Conservation (phyloP, 1,140 invertebrate species). For the Drosophila repletoides region DNA sequence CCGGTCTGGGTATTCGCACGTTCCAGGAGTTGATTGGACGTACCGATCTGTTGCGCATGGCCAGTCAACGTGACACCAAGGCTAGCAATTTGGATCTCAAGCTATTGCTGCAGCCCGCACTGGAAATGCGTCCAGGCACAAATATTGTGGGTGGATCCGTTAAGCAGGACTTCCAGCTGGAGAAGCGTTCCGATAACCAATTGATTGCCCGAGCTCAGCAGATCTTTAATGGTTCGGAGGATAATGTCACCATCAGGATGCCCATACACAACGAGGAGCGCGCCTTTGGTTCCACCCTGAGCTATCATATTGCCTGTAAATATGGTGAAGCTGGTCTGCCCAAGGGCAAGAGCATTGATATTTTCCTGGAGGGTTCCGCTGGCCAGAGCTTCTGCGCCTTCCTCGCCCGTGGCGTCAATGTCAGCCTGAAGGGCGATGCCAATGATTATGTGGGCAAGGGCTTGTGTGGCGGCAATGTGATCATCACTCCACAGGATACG, state of each 20-base stretch:
- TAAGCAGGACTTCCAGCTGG: conserved; percentile 94
- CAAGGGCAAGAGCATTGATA: conserved; percentile 90
- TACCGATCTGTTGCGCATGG: conserved; percentile 92
- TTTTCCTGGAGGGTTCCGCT: conserved; percentile 95
- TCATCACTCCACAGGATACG: conserved; percentile 95
- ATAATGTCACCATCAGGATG: conserved; percentile 89
- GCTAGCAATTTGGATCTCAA: conserved; percentile 93
- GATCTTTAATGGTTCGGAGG: conserved; percentile 89
- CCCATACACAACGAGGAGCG: conserved; percentile 95
- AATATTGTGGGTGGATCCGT: conserved; percentile 96
- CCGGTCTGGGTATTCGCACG: conserved; percentile 92
- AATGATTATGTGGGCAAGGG: conserved; percentile 99
- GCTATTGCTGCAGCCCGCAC: conserved; percentile 93
- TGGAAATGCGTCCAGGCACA: conserved; percentile 93
- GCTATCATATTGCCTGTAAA: conserved; percentile 96
- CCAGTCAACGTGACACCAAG: conserved; percentile 87
- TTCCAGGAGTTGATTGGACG: conserved; percentile 97
- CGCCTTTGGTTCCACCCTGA: conserved; percentile 96
- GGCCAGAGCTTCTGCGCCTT: conserved; percentile 99
- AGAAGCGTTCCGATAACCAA: conserved; percentile 93
- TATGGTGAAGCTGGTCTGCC: conserved; percentile 95
- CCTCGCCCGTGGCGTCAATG: conserved; percentile 93
- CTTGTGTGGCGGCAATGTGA: conserved; percentile 96
- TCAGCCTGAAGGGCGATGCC: conserved; percentile 97
- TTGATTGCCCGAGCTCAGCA: conserved; percentile 89